These are phyloP conservation scores for Bostrychus sinensis DNA, from an alignment of 2,113 vertebrate species.

Conservation along the genomic window DNA sequence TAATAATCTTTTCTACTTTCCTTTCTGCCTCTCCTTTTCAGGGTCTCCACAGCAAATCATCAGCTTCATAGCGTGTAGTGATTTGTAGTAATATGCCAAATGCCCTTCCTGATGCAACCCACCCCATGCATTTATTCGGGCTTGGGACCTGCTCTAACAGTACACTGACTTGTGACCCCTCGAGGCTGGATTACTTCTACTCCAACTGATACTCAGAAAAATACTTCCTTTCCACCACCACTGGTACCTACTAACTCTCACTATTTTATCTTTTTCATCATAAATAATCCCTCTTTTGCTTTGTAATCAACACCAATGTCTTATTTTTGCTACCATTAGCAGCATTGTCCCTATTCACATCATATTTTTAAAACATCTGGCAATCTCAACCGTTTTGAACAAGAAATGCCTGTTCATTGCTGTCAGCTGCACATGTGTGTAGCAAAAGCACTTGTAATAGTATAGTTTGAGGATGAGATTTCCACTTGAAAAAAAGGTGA, in stretches of 20 bases:
- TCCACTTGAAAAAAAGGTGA: conserved; percentile 31
- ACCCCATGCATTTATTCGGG: too few species aligned
- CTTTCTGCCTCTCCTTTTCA: too few species aligned
- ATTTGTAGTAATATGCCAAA: too few species aligned
- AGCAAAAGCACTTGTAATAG: conserved; percentile 1
- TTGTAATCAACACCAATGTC: conserved; percentile 12
- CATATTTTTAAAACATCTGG: background rate
- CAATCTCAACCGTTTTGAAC: background rate
- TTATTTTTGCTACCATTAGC: conserved; percentile 2
- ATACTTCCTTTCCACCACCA: too few species aligned
- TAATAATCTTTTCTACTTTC: too few species aligned
- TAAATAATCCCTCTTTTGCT: background rate
- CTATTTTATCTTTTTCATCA: background rate
- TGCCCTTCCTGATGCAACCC: too few species aligned
- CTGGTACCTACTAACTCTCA: conserved; percentile 8
- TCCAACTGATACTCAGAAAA: too few species aligned
- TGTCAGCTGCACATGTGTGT: conserved; percentile 4
- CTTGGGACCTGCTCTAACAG: too few species aligned
- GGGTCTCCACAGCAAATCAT: too few species aligned
- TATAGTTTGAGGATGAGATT: conserved; percentile 2
- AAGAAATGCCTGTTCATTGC: conserved; percentile 4
- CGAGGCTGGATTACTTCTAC: too few species aligned
- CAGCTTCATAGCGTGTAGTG: too few species aligned
- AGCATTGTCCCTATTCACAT: background rate
- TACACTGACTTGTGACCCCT: too few species aligned